phyloP scores from a whole-genome alignment of 2,888 invertebrate genomes.

The Cosmopolites sordidus region DNA sequence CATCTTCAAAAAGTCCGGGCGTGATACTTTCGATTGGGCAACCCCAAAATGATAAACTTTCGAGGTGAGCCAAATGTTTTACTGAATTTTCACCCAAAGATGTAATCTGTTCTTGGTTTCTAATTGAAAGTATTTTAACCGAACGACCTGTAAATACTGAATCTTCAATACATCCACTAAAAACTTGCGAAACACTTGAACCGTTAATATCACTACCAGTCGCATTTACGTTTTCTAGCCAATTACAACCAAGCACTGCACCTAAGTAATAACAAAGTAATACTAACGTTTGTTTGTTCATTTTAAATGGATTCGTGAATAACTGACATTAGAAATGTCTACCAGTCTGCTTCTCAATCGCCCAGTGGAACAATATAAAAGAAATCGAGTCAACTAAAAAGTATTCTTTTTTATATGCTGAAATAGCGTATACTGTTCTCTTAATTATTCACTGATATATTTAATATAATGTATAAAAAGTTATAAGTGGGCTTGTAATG shows the following conservation, averaged over 20 bases:
- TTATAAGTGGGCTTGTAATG: too few relatives aligned
- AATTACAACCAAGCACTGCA: not conserved
- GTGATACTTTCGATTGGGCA: conserved; percentile 5
- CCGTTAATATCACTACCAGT: conserved; percentile 1
- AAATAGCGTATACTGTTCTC: too few relatives aligned
- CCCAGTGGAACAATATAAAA: not conserved
- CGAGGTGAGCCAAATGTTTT: conserved; percentile 10
- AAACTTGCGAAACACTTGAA: not conserved
- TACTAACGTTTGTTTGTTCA: not conserved
- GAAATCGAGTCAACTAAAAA: too few relatives aligned
- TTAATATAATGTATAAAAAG: too few relatives aligned
- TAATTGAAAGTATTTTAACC: conserved; percentile 7
- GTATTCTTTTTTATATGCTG: too few relatives aligned
- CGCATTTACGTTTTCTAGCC: conserved; percentile 3
- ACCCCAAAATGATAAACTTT: conserved; percentile 16
- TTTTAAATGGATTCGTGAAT: not conserved
- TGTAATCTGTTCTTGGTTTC: conserved; percentile 5
- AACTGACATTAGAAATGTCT: not conserved
- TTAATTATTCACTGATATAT: too few relatives aligned
- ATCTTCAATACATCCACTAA: conserved; percentile 12
- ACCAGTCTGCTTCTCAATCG: not conserved
- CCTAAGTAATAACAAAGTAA: not conserved
- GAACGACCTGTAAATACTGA: conserved; percentile 1
- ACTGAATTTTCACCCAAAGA: conserved; percentile 15
- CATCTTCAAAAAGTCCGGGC: conserved; percentile 14